Evolutionary conservation across 1,140 invertebrate species (phyloP).

Genomic region (Elysia chlorotica): DNA sequence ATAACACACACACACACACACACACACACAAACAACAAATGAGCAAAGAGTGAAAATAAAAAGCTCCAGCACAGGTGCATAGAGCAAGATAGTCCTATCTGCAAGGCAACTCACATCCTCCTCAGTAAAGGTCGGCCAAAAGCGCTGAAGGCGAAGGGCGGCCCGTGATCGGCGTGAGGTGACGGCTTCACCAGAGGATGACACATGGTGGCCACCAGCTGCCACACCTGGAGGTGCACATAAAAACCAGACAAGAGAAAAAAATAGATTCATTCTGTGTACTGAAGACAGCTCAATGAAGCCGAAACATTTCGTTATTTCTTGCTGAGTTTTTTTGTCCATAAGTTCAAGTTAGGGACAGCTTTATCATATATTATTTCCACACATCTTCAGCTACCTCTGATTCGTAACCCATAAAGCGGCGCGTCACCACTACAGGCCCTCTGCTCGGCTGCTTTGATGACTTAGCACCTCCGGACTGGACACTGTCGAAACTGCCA

Average conservation of each 20-base stretch:
- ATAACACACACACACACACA: not conserved
- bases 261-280: too few species aligned
- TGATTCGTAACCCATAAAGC: too few species aligned
- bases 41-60: not conserved
- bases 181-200: conserved; percentile 64
- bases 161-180: conserved; percentile 67
- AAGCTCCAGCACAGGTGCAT: not conserved
- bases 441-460: too few species aligned
- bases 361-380: too few species aligned
- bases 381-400: too few species aligned
- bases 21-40: not conserved
- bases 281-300: too few species aligned
- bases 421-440: too few species aligned
- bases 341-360: too few species aligned
- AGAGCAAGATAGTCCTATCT: not conserved
- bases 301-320: too few species aligned
- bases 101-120: conserved; percentile 76
- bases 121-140: conserved; percentile 85
- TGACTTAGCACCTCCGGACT: too few species aligned
- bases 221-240: conserved; percentile 79
- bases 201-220: conserved; percentile 74
- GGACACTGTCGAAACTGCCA: too few species aligned
- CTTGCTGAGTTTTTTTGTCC: too few species aligned
- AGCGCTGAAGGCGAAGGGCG: conserved; percentile 79
- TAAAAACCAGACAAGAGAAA: not conserved